Evolutionary conservation across 2,888 invertebrate species (phyloP).

Genomic region (Steinernema scapterisci): DNA sequence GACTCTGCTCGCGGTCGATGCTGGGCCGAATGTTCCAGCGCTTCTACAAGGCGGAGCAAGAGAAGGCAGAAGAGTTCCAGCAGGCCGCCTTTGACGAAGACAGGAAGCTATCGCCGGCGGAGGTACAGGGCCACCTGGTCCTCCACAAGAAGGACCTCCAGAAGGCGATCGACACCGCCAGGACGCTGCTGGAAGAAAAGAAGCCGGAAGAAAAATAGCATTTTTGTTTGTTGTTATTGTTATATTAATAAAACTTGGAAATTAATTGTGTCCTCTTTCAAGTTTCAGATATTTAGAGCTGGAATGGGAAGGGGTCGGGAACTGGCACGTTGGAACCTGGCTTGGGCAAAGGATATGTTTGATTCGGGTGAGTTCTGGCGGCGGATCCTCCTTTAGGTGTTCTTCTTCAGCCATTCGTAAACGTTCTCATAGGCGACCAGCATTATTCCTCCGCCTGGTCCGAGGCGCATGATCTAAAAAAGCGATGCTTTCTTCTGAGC

Average conservation of each 20-base stretch:
- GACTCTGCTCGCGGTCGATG: conserved; percentile 58
- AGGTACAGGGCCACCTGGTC: conserved; percentile 61
- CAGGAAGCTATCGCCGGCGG: conserved; percentile 55
- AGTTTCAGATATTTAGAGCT: too few relatives aligned
- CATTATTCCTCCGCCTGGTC: conserved; percentile 91
- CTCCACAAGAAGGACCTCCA: conserved; percentile 57
- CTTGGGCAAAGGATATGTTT: too few relatives aligned
- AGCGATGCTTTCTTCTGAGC: too few relatives aligned
- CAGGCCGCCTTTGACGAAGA: conserved; percentile 37
- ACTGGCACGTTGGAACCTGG: too few relatives aligned
- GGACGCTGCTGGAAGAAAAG: background rate
- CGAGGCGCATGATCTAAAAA: conserved; percentile 79
- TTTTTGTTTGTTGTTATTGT: too few relatives aligned
- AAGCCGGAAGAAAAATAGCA: background rate
- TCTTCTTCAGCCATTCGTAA: conserved; percentile 75
- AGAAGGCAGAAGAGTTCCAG: conserved; percentile 43
- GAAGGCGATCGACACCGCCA: conserved; percentile 47
- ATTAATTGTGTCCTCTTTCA: too few relatives aligned
- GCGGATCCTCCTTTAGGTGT: background rate
- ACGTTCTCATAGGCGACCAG: conserved; percentile 87
- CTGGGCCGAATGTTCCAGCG: conserved; percentile 56
- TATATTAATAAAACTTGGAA: too few relatives aligned
- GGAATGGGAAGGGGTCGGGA: too few relatives aligned
- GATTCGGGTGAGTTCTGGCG: too few relatives aligned
- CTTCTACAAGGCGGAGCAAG: conserved; percentile 50